These are phyloP conservation scores for Holothuria scabra DNA, from an alignment of 53 echinoderm and acorn worm genomes.

Conservation along the genomic window DNA sequence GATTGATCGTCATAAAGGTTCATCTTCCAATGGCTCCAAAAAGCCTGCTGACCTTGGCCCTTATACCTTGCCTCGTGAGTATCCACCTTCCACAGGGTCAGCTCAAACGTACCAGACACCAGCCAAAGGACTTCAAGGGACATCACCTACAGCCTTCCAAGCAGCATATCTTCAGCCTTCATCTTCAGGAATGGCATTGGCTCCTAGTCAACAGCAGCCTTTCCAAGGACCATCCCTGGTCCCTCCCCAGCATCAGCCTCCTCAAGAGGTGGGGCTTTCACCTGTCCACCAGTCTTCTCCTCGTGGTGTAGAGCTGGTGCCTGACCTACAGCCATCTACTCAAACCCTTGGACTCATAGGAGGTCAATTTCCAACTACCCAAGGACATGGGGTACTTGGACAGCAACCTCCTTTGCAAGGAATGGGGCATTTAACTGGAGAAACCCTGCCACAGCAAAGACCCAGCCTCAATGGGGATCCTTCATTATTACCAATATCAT, in stretches of 20 bases:
- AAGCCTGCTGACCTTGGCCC: conserved; percentile 11
- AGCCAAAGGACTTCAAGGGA: neutral
- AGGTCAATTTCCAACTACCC: too few species aligned
- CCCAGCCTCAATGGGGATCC: conserved; percentile 10
- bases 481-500: neutral
- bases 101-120: too few species aligned
- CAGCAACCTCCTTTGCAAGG: neutral
- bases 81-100: neutral
- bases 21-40: neutral
- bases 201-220: too few species aligned
- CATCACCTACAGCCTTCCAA: conserved; percentile 13
- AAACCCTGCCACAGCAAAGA: neutral
- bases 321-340: too few species aligned
- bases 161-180: conserved; percentile 25
- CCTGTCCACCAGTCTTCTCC: too few species aligned
- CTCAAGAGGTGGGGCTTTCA: too few species aligned
- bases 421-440: neutral
- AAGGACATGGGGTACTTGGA: neutral
- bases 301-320: too few species aligned
- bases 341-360: too few species aligned
- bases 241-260: too few species aligned
- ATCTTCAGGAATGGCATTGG: too few species aligned
- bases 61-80: conserved; percentile 27
- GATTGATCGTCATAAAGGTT: neutral
- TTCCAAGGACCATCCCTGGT: too few species aligned